Evolutionary conservation across 2,113 vertebrate species (phyloP).

Genomic region (Zingel zingel): DNA sequence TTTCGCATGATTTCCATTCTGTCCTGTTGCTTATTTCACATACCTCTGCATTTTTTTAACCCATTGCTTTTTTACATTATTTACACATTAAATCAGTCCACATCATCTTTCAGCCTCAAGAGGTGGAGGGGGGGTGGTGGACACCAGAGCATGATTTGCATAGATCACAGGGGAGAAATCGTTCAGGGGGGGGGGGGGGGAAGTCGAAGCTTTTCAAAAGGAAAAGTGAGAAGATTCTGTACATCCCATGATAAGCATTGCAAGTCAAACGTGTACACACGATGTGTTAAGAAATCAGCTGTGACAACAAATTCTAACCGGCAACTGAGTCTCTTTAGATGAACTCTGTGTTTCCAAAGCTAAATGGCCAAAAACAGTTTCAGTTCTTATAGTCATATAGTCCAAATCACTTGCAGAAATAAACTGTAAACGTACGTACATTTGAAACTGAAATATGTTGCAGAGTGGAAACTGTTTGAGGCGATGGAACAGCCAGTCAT

Average conservation of each 20-base stretch:
- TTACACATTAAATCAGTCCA: constrained; percentile 69
- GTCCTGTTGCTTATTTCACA: constrained; percentile 63
- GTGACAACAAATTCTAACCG: constrained; percentile 13
- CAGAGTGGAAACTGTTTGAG: background rate
- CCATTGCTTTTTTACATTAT: constrained; percentile 71
- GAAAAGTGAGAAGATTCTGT: background rate
- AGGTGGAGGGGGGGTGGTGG: constrained; percentile 21
- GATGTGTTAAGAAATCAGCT: background rate
- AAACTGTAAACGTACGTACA: background rate
- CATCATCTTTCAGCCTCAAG: constrained; percentile 58
- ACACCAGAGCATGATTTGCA: constrained; percentile 80
- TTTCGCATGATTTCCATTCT: constrained; percentile 74
- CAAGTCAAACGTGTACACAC: constrained; percentile 29
- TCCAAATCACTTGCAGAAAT: background rate
- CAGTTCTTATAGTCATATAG: background rate
- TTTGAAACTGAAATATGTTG: background rate
- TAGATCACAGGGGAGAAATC: constrained; percentile 80
- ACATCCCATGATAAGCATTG: constrained; percentile 22
- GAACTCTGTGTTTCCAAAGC: background rate
- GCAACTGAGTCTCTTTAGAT: constrained; percentile 1
- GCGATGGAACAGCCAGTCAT: background rate
- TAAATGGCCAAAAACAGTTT: background rate
- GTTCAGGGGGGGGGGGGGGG: background rate
- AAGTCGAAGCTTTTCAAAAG: constrained; percentile 30
- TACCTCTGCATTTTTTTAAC: constrained; percentile 44